These are phyloP conservation scores for Olivierus martensii DNA, from an alignment of 1,140 invertebrate species.

Conservation along the genomic window DNA sequence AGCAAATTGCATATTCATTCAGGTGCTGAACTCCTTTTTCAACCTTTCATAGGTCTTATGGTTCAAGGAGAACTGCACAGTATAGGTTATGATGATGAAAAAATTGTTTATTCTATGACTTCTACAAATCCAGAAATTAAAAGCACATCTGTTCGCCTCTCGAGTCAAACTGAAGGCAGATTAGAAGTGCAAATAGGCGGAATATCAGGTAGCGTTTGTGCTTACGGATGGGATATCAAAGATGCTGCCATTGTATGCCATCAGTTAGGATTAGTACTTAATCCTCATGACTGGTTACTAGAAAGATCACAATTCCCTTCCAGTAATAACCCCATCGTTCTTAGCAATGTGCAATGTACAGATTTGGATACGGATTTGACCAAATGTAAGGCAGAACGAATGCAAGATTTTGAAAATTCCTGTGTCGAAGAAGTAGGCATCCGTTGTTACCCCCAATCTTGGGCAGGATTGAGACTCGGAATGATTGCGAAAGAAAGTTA, in stretches of 20 bases:
- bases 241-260: conserved; percentile 88
- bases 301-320: conserved; percentile 36
- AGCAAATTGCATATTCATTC: conserved; percentile 64
- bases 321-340: conserved; percentile 23
- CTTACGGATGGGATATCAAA: conserved; percentile 85
- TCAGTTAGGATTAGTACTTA: conserved; percentile 81
- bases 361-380: conserved; percentile 86
- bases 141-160: conserved; percentile 12
- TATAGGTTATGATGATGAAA: conserved; percentile 1
- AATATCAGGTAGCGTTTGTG: conserved; percentile 91
- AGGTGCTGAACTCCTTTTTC: conserved; percentile 65
- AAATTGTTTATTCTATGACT: conserved; percentile 5
- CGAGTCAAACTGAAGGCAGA: conserved; percentile 28
- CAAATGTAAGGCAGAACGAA: conserved; percentile 59
- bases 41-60: conserved; percentile 90
- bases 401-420: conserved; percentile 69
- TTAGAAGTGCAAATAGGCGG: conserved; percentile 55
- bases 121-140: not conserved
- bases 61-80: conserved; percentile 71
- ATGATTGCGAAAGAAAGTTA: conserved; percentile 71
- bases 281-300: conserved; percentile 81
- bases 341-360: conserved; percentile 75
- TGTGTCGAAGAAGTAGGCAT: conserved; percentile 79
- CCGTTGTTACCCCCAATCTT: conserved; percentile 73
- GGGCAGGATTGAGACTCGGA: conserved; percentile 82